These are phyloP conservation scores for Paedocypris micromegethes DNA, from an alignment of 2,797 vertebrate genomes.

Conservation along the genomic window DNA sequence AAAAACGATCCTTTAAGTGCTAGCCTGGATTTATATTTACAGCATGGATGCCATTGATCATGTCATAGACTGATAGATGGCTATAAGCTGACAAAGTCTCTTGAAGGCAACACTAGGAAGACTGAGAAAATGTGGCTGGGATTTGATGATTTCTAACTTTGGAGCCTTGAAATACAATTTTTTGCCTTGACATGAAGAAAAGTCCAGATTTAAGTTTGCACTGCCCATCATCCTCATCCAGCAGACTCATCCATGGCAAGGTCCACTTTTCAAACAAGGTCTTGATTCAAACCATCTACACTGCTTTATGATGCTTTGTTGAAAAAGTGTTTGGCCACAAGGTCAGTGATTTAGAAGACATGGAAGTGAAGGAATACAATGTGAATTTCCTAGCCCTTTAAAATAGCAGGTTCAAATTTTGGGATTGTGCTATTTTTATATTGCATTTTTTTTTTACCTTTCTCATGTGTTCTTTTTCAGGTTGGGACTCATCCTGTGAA, in stretches of 20 bases:
- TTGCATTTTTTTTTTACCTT: constrained; percentile 1
- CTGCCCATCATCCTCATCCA: constrained; percentile 15
- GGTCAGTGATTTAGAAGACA: constrained; percentile 41
- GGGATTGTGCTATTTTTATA: background rate
- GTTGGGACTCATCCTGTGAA: constrained; percentile 12
- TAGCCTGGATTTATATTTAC: constrained; percentile 35
- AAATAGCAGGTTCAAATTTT: no score
- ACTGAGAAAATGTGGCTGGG: constrained; percentile 6
- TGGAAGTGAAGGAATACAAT: constrained; percentile 33
- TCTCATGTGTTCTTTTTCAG: constrained; percentile 17
- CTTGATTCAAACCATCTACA: background rate
- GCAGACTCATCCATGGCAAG: no score
- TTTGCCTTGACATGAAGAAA: constrained; percentile 2
- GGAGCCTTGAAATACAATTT: background rate
- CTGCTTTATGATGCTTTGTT: background rate
- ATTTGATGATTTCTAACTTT: background rate
- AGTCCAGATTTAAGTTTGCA: constrained; percentile 26
- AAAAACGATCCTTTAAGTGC: constrained; percentile 53
- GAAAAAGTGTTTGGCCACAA: constrained; percentile 5
- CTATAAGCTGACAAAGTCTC: constrained; percentile 28
- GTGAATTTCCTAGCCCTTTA: no score
- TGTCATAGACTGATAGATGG: constrained; percentile 37
- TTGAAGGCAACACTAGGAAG: constrained; percentile 3
- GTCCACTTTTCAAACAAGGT: constrained; percentile 20
- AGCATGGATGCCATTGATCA: constrained; percentile 42